These are phyloP conservation scores for Raja brachyura DNA, from an alignment of 2,113 vertebrate genomes.

Conservation along the genomic window DNA sequence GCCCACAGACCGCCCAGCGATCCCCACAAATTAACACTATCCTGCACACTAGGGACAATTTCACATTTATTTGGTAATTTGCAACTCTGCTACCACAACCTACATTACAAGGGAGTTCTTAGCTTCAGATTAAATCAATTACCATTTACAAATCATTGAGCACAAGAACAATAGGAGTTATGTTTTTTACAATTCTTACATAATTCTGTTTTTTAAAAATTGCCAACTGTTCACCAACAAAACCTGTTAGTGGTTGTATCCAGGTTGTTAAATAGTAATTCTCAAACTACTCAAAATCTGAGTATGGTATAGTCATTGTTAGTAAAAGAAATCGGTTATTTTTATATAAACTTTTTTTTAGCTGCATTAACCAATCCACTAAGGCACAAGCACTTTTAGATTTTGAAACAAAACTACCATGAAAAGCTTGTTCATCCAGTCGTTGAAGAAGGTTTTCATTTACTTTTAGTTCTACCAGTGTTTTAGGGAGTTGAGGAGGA, in stretches of 20 bases:
- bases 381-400: neutral
- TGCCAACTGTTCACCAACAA: neutral
- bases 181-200: neutral
- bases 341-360: neutral
- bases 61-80: neutral
- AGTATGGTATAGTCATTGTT: neutral
- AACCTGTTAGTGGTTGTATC: neutral
- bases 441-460: slow-evolving; percentile 77
- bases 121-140: neutral
- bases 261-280: neutral
- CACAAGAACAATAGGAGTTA: neutral
- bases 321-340: neutral
- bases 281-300: neutral
- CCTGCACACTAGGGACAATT: no score
- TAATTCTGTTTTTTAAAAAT: neutral
- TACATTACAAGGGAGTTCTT: neutral
- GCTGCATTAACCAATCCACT: neutral
- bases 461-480: slow-evolving; percentile 88
- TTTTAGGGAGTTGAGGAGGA: slow-evolving; percentile 68
- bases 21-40: no score
- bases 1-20: no score
- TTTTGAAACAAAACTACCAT: slow-evolving; percentile 58
- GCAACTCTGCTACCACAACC: neutral
- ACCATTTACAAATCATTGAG: neutral
- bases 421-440: slow-evolving; percentile 65